These are phyloP conservation scores for Sialis fuliginosa DNA, from an alignment of 2,888 invertebrate species.

Conservation along the genomic window DNA sequence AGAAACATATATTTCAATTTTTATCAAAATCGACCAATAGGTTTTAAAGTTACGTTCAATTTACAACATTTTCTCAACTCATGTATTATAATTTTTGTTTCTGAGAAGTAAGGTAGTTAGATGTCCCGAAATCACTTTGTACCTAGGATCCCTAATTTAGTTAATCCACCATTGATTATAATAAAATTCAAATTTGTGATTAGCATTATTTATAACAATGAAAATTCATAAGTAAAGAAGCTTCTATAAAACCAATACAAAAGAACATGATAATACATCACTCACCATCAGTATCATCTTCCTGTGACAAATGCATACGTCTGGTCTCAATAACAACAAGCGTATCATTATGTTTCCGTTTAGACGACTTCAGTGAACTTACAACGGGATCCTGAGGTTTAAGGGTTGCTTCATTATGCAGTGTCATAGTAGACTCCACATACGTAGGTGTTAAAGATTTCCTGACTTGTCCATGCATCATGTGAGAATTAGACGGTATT, in stretches of 20 bases:
- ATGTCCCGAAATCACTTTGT: neutral
- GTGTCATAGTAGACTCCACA: slow-evolving; percentile 4
- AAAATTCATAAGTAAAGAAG: neutral
- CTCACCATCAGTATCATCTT: slow-evolving; percentile 22
- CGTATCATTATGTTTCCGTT: slow-evolving; percentile 22
- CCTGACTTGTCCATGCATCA: slow-evolving; percentile 17
- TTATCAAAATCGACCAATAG: too few relatives aligned
- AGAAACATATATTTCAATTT: too few relatives aligned
- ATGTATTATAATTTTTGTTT: neutral
- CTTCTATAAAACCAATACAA: neutral
- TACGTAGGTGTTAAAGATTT: slow-evolving; percentile 5
- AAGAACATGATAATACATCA: slow-evolving; percentile 5
- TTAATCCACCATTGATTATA: neutral
- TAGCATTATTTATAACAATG: neutral
- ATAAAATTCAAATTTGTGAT: too few relatives aligned
- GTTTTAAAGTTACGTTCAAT: too few relatives aligned
- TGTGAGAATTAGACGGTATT: slow-evolving; percentile 14
- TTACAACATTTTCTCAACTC: too few relatives aligned
- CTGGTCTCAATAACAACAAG: slow-evolving; percentile 23
- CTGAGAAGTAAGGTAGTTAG: neutral
- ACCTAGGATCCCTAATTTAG: neutral
- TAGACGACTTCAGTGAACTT: slow-evolving; percentile 21
- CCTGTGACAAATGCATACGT: slow-evolving; percentile 22
- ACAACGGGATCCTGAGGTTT: slow-evolving; percentile 17
- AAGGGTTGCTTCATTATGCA: slow-evolving; percentile 4